Conservation (phyloP, 2,888 invertebrate species). For the Anarsia innoxiella region DNA sequence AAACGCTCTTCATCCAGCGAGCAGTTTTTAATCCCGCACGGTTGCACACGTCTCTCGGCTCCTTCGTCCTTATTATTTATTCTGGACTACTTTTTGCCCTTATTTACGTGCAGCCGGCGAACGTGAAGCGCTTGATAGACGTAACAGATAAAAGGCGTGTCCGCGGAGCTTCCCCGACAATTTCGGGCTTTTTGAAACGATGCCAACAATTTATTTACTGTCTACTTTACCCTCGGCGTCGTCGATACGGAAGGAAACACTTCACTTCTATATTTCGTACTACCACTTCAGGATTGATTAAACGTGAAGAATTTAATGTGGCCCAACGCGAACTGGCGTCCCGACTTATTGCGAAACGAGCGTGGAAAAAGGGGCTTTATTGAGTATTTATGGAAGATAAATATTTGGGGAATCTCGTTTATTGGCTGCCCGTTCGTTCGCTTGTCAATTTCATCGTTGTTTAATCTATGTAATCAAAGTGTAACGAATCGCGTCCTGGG, state of each 20-base stretch:
- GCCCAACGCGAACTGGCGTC: slow-evolving; percentile 44
- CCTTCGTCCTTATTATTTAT: slow-evolving; percentile 41
- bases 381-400: slow-evolving; percentile 47
- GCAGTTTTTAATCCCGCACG: slow-evolving; percentile 38
- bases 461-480: slow-evolving; percentile 37
- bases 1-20: slow-evolving; percentile 27
- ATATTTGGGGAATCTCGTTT: slow-evolving; percentile 49
- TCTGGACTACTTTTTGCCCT: slow-evolving; percentile 40
- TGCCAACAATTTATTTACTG: slow-evolving; percentile 66
- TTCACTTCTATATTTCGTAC: slow-evolving; percentile 54
- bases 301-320: slow-evolving; percentile 65
- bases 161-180: slow-evolving; percentile 50
- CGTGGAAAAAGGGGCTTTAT: slow-evolving; percentile 49
- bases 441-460: slow-evolving; percentile 42
- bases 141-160: slow-evolving; percentile 72
- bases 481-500: slow-evolving; percentile 17
- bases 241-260: slow-evolving; percentile 54
- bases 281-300: slow-evolving; percentile 55
- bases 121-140: slow-evolving; percentile 53
- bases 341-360: slow-evolving; percentile 43
- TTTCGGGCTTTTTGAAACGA: slow-evolving; percentile 66
- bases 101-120: slow-evolving; percentile 48
- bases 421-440: slow-evolving; percentile 40
- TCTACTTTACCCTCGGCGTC: slow-evolving; percentile 46
- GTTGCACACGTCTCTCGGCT: slow-evolving; percentile 33